Conservation (phyloP, 2,113 vertebrate genomes). For the Oncorhynchus masou region DNA sequence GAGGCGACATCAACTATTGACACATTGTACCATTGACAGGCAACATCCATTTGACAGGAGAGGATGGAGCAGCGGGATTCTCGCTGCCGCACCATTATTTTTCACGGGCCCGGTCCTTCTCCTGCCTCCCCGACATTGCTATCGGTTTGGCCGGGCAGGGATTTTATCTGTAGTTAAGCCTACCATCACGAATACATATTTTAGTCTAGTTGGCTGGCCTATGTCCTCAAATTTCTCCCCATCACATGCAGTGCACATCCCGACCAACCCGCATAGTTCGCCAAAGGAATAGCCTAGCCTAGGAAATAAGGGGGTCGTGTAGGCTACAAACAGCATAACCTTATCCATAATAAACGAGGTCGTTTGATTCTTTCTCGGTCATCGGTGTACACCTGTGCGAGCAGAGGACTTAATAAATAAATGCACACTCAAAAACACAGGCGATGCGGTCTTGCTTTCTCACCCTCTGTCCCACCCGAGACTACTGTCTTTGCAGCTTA, state of each 20-base stretch:
- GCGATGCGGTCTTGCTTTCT: slow-evolving; percentile 32
- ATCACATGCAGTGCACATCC: not conserved
- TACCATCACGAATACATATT: slow-evolving; percentile 37
- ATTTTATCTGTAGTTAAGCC: not conserved
- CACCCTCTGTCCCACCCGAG: slow-evolving; percentile 70
- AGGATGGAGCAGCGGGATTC: slow-evolving; percentile 9
- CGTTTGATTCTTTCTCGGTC: not conserved
- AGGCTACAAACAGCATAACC: too few relatives aligned
- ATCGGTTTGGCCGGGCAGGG: not conserved
- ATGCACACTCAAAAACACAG: slow-evolving; percentile 7
- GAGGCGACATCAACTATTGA: slow-evolving; percentile 35
- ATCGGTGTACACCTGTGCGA: slow-evolving; percentile 44
- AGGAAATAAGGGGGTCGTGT: too few relatives aligned
- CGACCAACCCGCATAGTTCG: not conserved
- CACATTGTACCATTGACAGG: slow-evolving; percentile 12
- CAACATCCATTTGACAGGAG: slow-evolving; percentile 45
- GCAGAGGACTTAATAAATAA: slow-evolving; percentile 43
- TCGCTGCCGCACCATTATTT: slow-evolving; percentile 27
- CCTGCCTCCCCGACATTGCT: not conserved
- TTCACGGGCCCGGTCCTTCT: slow-evolving; percentile 12
- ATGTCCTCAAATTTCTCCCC: slow-evolving; percentile 3
- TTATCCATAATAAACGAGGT: not conserved
- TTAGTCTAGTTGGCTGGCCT: slow-evolving; percentile 13
- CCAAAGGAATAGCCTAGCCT: not conserved
- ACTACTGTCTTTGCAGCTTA: slow-evolving; percentile 59